These are phyloP conservation scores for Cosmorhoe ocellata DNA, from an alignment of 2,888 invertebrate species.

Conservation along the genomic window DNA sequence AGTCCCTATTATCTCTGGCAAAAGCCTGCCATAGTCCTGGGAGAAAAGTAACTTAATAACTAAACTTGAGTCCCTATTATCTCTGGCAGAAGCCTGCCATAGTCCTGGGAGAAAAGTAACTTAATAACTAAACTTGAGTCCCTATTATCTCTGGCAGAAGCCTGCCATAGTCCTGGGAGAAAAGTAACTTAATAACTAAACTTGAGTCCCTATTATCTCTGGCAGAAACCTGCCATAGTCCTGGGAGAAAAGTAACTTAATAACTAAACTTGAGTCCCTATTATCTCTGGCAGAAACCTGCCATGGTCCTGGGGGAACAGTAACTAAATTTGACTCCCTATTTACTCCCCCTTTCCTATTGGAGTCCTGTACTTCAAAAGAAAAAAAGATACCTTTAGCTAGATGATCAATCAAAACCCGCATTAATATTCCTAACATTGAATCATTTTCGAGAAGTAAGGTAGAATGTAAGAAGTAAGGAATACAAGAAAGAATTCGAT, in stretches of 20 bases:
- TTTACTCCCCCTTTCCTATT: no score
- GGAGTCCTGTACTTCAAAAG: no score
- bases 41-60: constrained; percentile 63
- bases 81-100: constrained; percentile 56
- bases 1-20: constrained; percentile 30
- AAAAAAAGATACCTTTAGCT: no score
- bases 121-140: not conserved
- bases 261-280: not conserved
- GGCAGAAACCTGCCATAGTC: constrained; percentile 58
- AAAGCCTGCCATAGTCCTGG: constrained; percentile 63
- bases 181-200: constrained; percentile 51
- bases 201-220: constrained; percentile 4
- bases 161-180: constrained; percentile 69
- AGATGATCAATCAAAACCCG: no score
- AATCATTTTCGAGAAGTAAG: no score
- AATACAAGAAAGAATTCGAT: no score
- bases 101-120: constrained; percentile 71
- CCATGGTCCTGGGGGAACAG: constrained; percentile 70
- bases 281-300: constrained; percentile 48
- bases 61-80: not conserved
- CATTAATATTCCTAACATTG: no score
- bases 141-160: constrained; percentile 35
- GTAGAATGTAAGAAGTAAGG: no score
- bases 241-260: constrained; percentile 69
- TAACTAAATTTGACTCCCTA: constrained; percentile 32